Evolutionary conservation across 2,888 invertebrate species (phyloP).

Genomic region (Axea sp.): DNA sequence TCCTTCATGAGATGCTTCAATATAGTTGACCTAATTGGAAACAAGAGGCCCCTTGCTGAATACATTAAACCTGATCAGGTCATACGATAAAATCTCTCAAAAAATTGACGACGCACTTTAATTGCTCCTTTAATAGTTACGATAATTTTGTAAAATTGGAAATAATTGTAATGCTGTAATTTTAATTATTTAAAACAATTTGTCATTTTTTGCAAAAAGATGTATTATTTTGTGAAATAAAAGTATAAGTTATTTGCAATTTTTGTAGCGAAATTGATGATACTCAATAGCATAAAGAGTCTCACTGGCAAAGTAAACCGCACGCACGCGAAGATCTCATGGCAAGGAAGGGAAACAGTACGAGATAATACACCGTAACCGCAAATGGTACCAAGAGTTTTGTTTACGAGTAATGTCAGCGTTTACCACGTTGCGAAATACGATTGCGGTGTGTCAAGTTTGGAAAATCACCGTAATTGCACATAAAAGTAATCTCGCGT

Average conservation of each 20-base stretch:
- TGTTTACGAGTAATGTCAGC: constrained; percentile 62
- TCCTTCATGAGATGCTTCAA: constrained; percentile 59
- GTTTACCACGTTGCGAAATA: constrained; percentile 60
- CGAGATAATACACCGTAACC: constrained; percentile 59
- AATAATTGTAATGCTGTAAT: no score
- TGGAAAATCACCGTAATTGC: constrained; percentile 38
- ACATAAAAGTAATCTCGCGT: constrained; percentile 20
- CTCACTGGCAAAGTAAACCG: constrained; percentile 45
- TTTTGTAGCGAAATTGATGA: constrained; percentile 34
- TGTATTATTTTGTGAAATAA: no score
- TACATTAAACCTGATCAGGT: constrained; percentile 54
- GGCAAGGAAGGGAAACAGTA: constrained; percentile 33
- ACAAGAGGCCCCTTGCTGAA: constrained; percentile 55
- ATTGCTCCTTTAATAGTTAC: constrained; percentile 7
- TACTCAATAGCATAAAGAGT: constrained; percentile 42
- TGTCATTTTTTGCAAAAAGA: no score
- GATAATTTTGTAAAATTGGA: no score
- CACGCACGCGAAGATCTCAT: constrained; percentile 60
- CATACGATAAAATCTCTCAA: constrained; percentile 36
- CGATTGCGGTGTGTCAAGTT: constrained; percentile 50
- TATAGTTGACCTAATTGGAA: constrained; percentile 61
- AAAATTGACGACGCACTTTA: constrained; percentile 28
- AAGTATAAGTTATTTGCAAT: no score
- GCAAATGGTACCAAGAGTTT: constrained; percentile 54
- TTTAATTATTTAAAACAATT: no score